Evolutionary conservation across 1,140 invertebrate genomes (phyloP).

Genomic region (Plodia interpunctella): DNA sequence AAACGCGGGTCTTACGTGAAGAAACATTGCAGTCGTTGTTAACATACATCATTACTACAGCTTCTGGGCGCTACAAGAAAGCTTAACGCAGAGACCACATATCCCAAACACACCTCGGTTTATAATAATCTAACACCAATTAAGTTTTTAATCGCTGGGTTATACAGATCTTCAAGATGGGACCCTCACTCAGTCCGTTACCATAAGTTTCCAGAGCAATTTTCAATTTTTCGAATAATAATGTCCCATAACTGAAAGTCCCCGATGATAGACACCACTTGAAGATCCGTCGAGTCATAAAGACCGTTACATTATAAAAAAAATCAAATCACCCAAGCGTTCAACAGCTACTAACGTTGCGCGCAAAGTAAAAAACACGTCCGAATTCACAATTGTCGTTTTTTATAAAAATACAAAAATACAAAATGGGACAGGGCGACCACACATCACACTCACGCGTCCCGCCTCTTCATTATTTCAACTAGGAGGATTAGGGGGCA

Average conservation of each 20-base stretch:
- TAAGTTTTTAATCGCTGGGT: constrained; percentile 30
- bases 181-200: neutral
- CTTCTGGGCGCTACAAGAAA: constrained; percentile 14
- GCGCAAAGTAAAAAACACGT: constrained; percentile 67
- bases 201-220: neutral
- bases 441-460: constrained; percentile 50
- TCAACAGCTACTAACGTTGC: constrained; percentile 43
- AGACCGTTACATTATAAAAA: constrained; percentile 17
- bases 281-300: constrained; percentile 21
- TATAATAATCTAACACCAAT: constrained; percentile 50
- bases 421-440: constrained; percentile 74
- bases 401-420: constrained; percentile 77
- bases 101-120: constrained; percentile 63
- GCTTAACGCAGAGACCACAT: constrained; percentile 53
- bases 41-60: constrained; percentile 21
- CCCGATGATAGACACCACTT: constrained; percentile 14
- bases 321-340: constrained; percentile 27
- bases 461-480: constrained; percentile 35
- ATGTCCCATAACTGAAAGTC: constrained; percentile 13
- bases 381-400: constrained; percentile 63
- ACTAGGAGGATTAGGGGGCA: constrained; percentile 40
- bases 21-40: constrained; percentile 21
- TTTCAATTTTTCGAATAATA: neutral
- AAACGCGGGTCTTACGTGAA: neutral
- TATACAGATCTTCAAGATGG: constrained; percentile 27